Base-by-base conservation (phyloP, 2,888 invertebrate genomes). In the Lasioglossum malachurum region DNA sequence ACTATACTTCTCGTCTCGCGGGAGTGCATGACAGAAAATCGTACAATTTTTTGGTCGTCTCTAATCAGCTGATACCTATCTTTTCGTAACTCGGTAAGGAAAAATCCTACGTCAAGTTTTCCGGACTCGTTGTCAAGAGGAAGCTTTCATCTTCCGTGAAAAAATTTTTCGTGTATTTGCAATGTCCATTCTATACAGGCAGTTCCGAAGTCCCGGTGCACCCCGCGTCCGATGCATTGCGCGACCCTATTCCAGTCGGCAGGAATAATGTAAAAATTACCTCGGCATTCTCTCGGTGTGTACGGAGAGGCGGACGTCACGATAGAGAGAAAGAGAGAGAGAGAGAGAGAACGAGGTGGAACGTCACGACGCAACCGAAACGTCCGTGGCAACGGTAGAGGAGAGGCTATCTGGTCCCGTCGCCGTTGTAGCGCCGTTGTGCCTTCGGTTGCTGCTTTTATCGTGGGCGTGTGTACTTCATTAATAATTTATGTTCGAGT, bases 401-500 rank as follows among this genome's bases (percentile, higher is more conserved):
- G 81, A 69, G 23, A 76, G 71, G 75, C 75, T 78, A 78, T 80
- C 80, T 73, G 74, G 67, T 35, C n/a, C 57, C 67, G 77, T 75
- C 72, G 77, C 72, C 73, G 87, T 78, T 77, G 78, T 64, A 53
- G 46, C 64, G 64, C 69, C 73, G 79, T 35, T 31, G 64, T 78
- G 53, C 77, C 78, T 75, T 67, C 49, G 77, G 82, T 80, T 72
- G 71, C 79, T 74, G 87, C 82, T 84, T 87, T 88, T 86, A 89
- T 91, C 90, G 90, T 88, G 84, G 88, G 87, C 82, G 91, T 88
- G 91, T 88, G 85, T 90, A 88, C 86, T 67, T 91, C 90, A 87
- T 91, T 91, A 91, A 91, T 91, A 90, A 91, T 91, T 91, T 90
- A 91, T 90, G 90, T 90, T 78, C 83, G 83, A 85, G 88, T 89